phyloP scores from a whole-genome alignment of 2,797 vertebrate species.

The Pantherophis alleghaniensis region DNA sequence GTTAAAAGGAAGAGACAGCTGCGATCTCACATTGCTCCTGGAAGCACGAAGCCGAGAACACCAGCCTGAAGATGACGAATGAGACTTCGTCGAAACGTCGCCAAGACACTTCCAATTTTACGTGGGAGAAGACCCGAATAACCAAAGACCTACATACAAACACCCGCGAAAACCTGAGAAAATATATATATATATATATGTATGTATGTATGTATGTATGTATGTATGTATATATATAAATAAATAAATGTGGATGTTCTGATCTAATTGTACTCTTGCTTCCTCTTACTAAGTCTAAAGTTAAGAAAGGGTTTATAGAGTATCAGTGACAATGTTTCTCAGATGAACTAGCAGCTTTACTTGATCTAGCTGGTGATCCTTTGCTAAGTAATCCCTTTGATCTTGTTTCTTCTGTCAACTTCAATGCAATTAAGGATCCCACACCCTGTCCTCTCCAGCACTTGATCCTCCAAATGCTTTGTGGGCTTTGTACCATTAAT shows the following conservation, averaged over 20 bases:
- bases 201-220: no score
- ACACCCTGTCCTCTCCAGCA: not conserved
- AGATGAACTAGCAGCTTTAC: not conserved
- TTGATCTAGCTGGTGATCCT: not conserved
- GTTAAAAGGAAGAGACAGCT: no score
- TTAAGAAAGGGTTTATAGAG: not conserved
- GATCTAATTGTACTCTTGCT: not conserved
- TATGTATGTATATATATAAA: not conserved
- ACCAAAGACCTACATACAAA: no score
- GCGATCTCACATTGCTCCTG: no score
- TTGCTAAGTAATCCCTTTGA: not conserved
- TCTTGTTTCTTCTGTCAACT: not conserved
- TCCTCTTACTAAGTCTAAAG: not conserved
- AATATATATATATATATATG: no score
- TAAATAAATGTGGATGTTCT: not conserved
- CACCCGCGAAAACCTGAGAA: no score
- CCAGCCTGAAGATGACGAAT: no score
- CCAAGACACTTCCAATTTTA: no score
- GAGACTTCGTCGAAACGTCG: no score
- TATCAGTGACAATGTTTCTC: not conserved
- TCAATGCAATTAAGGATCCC: not conserved
- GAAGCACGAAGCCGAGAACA: no score
- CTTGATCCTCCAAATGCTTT: not conserved
- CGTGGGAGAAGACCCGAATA: no score
- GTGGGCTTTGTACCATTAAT: not conserved